Evolutionary conservation across 2,113 vertebrate species (phyloP).

Genomic region (Solea solea): DNA sequence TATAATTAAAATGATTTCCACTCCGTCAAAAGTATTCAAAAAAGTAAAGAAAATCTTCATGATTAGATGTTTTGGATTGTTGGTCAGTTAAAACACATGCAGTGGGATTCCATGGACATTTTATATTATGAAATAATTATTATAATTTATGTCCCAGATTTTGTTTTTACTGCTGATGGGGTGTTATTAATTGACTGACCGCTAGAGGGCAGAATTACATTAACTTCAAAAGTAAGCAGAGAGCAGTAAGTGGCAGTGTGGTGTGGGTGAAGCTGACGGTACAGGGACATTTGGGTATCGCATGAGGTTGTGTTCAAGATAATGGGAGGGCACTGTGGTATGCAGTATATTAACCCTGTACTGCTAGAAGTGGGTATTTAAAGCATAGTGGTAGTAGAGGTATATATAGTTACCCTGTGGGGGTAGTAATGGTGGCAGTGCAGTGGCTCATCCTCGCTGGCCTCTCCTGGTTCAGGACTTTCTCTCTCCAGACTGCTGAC

Average conservation of each 20-base stretch:
- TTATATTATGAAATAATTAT: background rate
- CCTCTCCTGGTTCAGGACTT: conserved; percentile 72
- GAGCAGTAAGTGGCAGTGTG: background rate
- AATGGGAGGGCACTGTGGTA: no score
- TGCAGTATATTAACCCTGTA: no score
- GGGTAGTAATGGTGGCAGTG: conserved; percentile 53
- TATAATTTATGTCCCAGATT: background rate
- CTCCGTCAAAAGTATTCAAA: no score
- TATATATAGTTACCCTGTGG: conserved; percentile 5
- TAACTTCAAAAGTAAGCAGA: background rate
- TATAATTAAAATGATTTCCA: no score
- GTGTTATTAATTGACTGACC: background rate
- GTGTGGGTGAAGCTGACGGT: background rate
- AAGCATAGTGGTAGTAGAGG: background rate
- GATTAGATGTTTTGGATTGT: no score
- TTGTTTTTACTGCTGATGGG: background rate
- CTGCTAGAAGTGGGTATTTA: no score
- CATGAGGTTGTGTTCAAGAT: no score
- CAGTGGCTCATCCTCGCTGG: conserved; percentile 68
- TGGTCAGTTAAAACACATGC: background rate
- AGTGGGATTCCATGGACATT: background rate
- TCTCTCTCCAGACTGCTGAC: conserved; percentile 73
- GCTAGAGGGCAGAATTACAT: conserved; percentile 28
- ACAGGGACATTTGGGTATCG: no score
- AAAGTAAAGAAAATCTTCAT: no score